These are phyloP conservation scores for Anagrus nilaparvatae DNA, from an alignment of 1,140 invertebrate species.

Conservation along the genomic window DNA sequence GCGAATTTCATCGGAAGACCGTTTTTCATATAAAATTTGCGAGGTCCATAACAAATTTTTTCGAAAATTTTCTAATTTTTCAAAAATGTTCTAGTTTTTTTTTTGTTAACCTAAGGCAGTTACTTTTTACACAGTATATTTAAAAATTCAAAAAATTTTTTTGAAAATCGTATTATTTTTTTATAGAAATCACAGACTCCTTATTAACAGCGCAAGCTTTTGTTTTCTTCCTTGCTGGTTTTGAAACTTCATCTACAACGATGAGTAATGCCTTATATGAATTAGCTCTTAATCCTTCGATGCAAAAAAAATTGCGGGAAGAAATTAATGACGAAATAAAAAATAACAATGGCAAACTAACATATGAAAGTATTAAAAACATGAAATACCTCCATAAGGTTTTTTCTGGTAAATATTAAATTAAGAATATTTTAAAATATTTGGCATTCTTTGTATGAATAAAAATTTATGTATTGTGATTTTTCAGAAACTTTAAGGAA, in stretches of 20 bases:
- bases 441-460: not conserved
- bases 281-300: constrained; percentile 42
- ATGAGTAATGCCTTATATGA: constrained; percentile 38
- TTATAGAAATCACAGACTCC: constrained; percentile 25
- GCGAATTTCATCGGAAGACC: too few species aligned
- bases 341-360: constrained; percentile 18
- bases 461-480: constrained; percentile 3
- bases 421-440: constrained; percentile 3
- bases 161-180: not conserved
- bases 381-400: constrained; percentile 29
- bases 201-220: constrained; percentile 30
- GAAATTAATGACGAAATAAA: constrained; percentile 35
- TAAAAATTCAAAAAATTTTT: not conserved
- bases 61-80: not conserved
- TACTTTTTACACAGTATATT: not conserved
- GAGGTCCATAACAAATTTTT: not conserved
- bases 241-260: constrained; percentile 46
- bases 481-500: constrained; percentile 39
- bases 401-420: constrained; percentile 19
- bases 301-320: constrained; percentile 40
- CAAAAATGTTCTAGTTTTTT: constrained; percentile 2
- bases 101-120: not conserved
- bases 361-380: constrained; percentile 21
- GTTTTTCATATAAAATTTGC: not conserved
- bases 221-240: constrained; percentile 44